Conservation (phyloP, 2,113 vertebrate species). For the Bettongia penicillata region DNA sequence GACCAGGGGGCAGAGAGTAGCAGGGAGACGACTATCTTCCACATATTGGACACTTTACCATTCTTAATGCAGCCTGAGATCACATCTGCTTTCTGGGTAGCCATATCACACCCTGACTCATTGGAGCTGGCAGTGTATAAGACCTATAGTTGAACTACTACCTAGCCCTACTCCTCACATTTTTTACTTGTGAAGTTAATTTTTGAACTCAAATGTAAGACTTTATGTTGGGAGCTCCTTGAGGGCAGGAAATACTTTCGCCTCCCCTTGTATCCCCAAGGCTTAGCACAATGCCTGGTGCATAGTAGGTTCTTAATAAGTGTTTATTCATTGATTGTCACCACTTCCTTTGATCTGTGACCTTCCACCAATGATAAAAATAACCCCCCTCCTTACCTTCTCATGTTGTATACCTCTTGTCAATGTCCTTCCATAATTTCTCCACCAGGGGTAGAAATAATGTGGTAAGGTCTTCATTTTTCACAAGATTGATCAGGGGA, state of each 20-base stretch:
- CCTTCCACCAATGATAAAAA: not conserved
- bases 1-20: no score
- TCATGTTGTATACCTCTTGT: not conserved
- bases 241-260: not conserved
- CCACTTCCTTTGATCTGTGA: not conserved
- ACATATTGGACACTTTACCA: not conserved
- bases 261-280: not conserved
- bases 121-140: not conserved
- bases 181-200: no score
- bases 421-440: not conserved
- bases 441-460: not conserved
- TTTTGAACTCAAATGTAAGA: no score
- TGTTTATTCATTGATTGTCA: not conserved
- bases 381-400: not conserved
- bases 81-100: not conserved
- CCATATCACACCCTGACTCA: not conserved
- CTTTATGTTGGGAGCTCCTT: not conserved
- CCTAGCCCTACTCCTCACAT: not conserved
- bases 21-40: not conserved
- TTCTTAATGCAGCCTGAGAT: not conserved
- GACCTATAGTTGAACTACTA: no score
- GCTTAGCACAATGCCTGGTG: not conserved
- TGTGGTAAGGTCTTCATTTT: not conserved
- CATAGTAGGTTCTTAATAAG: not conserved
- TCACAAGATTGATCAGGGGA: not conserved